Evolutionary conservation across 1,140 invertebrate genomes (phyloP), one percentile per base, ranked within the genome.

Genomic region (Stegodyphus mimosarum): DNA sequence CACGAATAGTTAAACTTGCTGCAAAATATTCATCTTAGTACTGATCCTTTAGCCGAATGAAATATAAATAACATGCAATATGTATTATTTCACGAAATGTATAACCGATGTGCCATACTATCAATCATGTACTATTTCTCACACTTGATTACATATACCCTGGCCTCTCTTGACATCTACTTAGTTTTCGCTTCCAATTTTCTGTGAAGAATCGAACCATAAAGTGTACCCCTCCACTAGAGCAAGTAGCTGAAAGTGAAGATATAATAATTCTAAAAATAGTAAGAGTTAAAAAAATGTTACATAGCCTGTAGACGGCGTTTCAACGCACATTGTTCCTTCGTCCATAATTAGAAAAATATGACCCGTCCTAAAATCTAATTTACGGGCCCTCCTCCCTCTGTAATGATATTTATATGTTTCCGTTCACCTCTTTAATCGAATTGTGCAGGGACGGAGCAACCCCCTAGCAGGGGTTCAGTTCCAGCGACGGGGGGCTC

Each of bases 351-450:
- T 84, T 84, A 84, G 81, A 84, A 84, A 84, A 84, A 84, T 84
- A 84, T 84, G 81, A 84, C 73, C 73, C 64, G 81, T 84, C 66
- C 72, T 17, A 18, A 76, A 84, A 84, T 84, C 81, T 84, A 84
- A 84, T 84, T 84, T 84, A 75, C 81, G 51, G 48, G 50, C 9
- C 64, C 52, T 70, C 51, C 81, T 55, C 33, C 81, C 72, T 48
- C 15, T 69, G 18, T 84, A 84, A 84, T 84, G 81, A 84, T 84
- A 84, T 84, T 84, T 84, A 84, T 83, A 84, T 84, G 81, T 84
- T 84, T 75, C 81, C 81, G 81, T 84, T 84, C 81, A 75, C 72
- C 64, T 75, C 72, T 74, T 73, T 84, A 84, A 84, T 84, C 73
- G 72, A 84, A 84, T 84, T 84, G 81, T 66, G 50, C 52, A 18